These are phyloP conservation scores for Caranx melampygus DNA, from an alignment of 2,113 vertebrate species.

Conservation along the genomic window DNA sequence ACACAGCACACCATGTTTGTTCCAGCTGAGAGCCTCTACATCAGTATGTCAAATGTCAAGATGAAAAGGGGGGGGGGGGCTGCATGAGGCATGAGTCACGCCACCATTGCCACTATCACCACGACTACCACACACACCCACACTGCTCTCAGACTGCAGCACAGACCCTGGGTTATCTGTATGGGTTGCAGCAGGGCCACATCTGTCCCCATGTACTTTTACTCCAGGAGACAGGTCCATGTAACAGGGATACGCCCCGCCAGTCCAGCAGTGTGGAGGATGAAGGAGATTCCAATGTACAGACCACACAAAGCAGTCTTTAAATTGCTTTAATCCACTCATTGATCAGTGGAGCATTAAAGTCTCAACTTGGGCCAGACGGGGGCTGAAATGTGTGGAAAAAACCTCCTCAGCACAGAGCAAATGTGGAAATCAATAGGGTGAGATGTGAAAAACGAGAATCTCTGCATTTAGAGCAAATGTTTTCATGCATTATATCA, in stretches of 20 bases:
- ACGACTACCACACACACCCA: not conserved
- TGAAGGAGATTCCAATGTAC: constrained; percentile 58
- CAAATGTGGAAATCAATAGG: constrained; percentile 35
- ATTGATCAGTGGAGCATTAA: constrained; percentile 72
- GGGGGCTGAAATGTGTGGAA: constrained; percentile 25
- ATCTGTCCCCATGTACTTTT: constrained; percentile 29
- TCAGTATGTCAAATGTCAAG: constrained; percentile 72
- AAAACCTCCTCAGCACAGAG: constrained; percentile 32
- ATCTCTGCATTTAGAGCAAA: constrained; percentile 13
- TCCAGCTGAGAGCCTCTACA: constrained; percentile 67
- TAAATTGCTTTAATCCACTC: constrained; percentile 67
- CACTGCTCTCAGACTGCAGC: constrained; percentile 24
- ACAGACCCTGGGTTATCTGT: constrained; percentile 18
- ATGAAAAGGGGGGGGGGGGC: constrained; percentile 36
- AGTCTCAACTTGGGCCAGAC: constrained; percentile 53
- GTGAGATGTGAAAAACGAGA: constrained; percentile 12
- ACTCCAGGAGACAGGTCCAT: constrained; percentile 22
- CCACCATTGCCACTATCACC: not conserved
- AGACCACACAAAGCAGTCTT: constrained; percentile 58
- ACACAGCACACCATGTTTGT: constrained; percentile 56
- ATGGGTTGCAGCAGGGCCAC: constrained; percentile 20
- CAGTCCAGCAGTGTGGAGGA: constrained; percentile 31
- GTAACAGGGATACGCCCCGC: constrained; percentile 27
- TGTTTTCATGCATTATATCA: not conserved
- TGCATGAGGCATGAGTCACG: constrained; percentile 69